Base-by-base conservation (phyloP, 2,797 vertebrate species). In the Microctenopoma lineatum region DNA sequence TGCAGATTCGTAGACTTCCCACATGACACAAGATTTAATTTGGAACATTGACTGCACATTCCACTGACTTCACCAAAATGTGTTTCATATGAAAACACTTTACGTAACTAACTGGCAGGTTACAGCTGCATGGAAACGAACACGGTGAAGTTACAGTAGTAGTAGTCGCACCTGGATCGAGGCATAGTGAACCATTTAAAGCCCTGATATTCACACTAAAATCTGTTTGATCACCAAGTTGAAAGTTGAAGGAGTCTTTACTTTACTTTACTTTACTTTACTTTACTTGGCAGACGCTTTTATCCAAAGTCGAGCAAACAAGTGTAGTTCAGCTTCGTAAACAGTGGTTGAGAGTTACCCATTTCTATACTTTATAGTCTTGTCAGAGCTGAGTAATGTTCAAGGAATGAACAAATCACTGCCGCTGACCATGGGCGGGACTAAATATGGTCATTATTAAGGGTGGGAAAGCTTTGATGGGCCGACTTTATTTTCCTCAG, bases 51-150 rank as follows among this genome's bases (percentile, higher is more conserved):
- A 87, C 89, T 88, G 83, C 82, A 87, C 84, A 91, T 92, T 92
- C 88, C 87, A 90, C 86, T 92, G 92, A 94, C 90, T 88, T 94
- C 90, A 93, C 87, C 81, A 27, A 89, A 92, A 92, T 90, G 80
- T 90, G 84, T 86, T 88, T 90, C 86, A 82, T 76, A 91, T 88
- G 85, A 93, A 92, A 93, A 91, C 88, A 91, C 75, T 92, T 93
- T 91, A 92, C 80, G 85, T 91, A 92, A 93, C 72, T 78, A 57
- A 64, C 79, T 88, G 90, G 89, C 77, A 66, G 66, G 50, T 71
- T 27, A 9, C 47, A 63, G 75, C 79, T 73, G 81, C 66, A 53
- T 75, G 84, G 68, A 84, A 84, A 75, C 18, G 79, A 81, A 79
- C 82, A 77, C 44, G 73, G 64, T 58, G 69, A 59, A 62, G 81